These are phyloP conservation scores for Drosophila mercatorum DNA, from an alignment of 2,888 invertebrate genomes.

Conservation along the genomic window DNA sequence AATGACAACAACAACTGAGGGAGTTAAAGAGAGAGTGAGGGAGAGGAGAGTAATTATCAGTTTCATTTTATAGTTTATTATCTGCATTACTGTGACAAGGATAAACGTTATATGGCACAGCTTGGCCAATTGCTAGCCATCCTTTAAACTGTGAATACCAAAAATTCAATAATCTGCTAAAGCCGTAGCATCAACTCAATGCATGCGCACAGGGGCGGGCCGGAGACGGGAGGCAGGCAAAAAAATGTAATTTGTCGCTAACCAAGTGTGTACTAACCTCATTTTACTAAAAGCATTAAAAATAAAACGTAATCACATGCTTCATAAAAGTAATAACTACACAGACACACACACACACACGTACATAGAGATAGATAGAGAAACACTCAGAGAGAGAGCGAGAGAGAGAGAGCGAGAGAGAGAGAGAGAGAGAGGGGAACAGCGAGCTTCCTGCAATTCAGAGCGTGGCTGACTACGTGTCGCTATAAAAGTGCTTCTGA, in stretches of 20 bases:
- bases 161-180: constrained; percentile 51
- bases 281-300: constrained; percentile 80
- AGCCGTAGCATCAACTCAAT: constrained; percentile 12
- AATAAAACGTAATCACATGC: constrained; percentile 80
- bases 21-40: background rate
- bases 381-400: background rate
- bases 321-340: constrained; percentile 82
- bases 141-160: constrained; percentile 27
- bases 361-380: constrained; percentile 10
- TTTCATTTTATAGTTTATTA: background rate
- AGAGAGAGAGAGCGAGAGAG: background rate
- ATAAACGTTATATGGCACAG: too few relatives aligned
- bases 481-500: constrained; percentile 64
- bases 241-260: constrained; percentile 78
- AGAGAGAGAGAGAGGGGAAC: constrained; percentile 2
- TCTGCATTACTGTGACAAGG: background rate
- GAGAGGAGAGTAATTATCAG: background rate
- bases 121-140: constrained; percentile 7
- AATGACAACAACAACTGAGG: constrained; percentile 50
- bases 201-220: background rate
- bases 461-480: constrained; percentile 71
- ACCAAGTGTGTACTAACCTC: constrained; percentile 81
- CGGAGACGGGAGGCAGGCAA: constrained; percentile 1
- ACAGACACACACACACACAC: constrained; percentile 45
- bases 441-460: constrained; percentile 69